Conservation (phyloP, 2,888 invertebrate genomes). For the Clusia tigrina region DNA sequence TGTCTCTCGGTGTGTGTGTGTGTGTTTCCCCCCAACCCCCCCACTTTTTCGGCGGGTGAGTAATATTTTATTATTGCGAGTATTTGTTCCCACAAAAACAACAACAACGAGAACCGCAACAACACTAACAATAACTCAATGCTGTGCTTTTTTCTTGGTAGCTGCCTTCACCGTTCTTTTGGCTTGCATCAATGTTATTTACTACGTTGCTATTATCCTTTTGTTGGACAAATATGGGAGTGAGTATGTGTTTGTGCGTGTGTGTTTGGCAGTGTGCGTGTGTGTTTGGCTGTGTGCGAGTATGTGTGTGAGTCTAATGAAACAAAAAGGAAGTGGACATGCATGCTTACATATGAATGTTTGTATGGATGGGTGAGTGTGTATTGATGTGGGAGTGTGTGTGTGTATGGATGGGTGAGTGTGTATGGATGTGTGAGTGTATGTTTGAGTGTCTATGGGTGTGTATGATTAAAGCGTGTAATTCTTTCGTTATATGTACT, state of each 20-base stretch:
- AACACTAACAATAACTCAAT: neutral
- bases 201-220: no score
- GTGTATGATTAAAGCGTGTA: neutral
- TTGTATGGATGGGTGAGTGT: no score
- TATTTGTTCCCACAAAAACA: neutral
- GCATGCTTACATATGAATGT: no score
- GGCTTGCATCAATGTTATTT: neutral
- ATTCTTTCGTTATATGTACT: conserved; percentile 4
- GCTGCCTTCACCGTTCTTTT: neutral
- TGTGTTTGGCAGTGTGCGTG: neutral
- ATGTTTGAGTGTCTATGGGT: neutral
- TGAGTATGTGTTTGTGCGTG: no score
- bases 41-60: neutral
- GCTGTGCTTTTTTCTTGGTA: neutral
- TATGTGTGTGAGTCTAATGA: no score
- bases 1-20: neutral
- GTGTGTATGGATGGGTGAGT: neutral
- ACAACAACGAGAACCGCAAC: neutral
- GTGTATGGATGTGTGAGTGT: neutral
- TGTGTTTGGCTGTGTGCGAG: neutral
- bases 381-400: neutral
- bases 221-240: no score
- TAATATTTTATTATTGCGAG: conserved; percentile 3
- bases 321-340: no score
- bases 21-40: no score